phyloP scores from a whole-genome alignment of 2,113 vertebrate species.

The Oophaga pumilio region DNA sequence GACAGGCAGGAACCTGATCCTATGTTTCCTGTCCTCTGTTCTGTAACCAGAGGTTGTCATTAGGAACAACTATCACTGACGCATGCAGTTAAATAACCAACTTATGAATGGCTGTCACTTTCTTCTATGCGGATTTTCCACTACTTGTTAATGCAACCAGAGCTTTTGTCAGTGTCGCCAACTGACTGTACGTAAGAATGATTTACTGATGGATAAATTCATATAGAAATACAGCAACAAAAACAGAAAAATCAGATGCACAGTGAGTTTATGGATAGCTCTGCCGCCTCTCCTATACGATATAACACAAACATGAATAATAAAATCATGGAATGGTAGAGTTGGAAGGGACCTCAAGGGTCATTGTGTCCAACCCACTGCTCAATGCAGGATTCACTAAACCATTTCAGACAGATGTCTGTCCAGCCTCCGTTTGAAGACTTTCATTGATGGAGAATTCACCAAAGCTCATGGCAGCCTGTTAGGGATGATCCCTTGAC shows the following conservation, averaged over 20 bases:
- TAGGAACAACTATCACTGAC: not conserved
- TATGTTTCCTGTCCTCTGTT: not conserved
- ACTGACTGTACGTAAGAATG: not conserved
- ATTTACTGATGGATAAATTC: not conserved
- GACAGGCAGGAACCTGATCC: not conserved
- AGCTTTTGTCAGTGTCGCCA: not conserved
- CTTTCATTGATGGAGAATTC: no score
- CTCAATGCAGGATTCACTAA: no score
- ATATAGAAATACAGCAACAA: not conserved
- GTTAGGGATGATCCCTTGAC: no score
- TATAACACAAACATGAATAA: no score
- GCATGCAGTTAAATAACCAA: not conserved
- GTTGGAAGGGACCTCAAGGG: no score
- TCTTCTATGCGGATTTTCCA: not conserved
- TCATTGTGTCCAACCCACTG: no score
- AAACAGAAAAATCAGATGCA: not conserved
- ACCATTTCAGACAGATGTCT: no score
- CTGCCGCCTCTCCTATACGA: not conserved
- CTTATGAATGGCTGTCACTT: not conserved
- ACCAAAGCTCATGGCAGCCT: no score
- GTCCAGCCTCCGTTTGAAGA: no score
- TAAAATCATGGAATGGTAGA: no score
- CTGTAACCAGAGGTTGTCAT: not conserved
- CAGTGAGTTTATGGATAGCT: not conserved
- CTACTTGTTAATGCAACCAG: no score